These are phyloP conservation scores for Aphaenogaster ashmeadi DNA, from an alignment of 1,140 invertebrate genomes.

Conservation along the genomic window DNA sequence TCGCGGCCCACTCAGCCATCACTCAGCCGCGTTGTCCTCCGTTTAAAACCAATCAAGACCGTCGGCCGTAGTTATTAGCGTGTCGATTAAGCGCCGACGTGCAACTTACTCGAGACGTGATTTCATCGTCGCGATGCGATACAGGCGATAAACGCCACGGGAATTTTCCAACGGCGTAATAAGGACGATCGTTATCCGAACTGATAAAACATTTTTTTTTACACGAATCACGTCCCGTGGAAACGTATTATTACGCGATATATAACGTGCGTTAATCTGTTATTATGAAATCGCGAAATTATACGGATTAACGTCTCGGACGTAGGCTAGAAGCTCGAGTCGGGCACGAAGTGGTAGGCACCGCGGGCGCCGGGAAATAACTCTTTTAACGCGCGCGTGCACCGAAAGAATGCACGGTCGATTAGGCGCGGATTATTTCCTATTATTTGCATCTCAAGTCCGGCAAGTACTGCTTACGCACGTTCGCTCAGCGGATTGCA, in stretches of 20 bases:
- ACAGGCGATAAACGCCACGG: constrained; percentile 36
- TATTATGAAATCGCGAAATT: constrained; percentile 19
- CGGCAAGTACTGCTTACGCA: constrained; percentile 23
- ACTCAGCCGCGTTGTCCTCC: constrained; percentile 34
- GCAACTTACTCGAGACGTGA: constrained; percentile 18
- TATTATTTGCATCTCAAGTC: constrained; percentile 30
- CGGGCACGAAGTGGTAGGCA: not conserved
- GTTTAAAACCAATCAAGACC: constrained; percentile 63
- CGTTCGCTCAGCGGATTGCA: constrained; percentile 2
- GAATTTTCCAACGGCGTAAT: constrained; percentile 34
- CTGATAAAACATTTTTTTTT: constrained; percentile 36
- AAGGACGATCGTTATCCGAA: constrained; percentile 45
- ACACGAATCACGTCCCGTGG: not conserved
- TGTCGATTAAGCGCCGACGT: constrained; percentile 51
- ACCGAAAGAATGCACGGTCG: not conserved
- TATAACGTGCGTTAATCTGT: not conserved
- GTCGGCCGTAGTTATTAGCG: constrained; percentile 47
- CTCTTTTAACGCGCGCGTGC: constrained; percentile 22
- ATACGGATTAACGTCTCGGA: not conserved
- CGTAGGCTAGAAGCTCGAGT: constrained; percentile 5
- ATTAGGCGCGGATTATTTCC: constrained; percentile 13
- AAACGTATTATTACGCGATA: constrained; percentile 32
- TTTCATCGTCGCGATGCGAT: constrained; percentile 38
- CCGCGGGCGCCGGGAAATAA: constrained; percentile 9
- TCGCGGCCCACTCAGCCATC: constrained; percentile 32